These are phyloP conservation scores for Campylomormyrus tamandua DNA, from an alignment of 2,113 vertebrate genomes.

Conservation along the genomic window DNA sequence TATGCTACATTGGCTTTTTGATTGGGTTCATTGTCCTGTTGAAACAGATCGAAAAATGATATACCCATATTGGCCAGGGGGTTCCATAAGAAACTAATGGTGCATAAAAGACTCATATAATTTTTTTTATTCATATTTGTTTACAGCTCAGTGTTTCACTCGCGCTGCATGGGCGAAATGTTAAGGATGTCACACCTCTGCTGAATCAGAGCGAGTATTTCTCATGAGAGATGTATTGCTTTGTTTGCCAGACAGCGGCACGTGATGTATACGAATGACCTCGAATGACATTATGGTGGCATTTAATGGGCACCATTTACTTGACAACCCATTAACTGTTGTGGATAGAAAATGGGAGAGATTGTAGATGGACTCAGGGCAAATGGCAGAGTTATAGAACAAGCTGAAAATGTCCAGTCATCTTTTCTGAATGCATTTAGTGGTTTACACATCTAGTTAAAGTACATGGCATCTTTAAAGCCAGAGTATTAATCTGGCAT, in stretches of 20 bases:
- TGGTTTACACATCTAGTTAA: not conserved
- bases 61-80: not conserved
- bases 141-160: not conserved
- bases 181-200: not conserved
- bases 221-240: not conserved
- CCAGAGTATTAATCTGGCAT: not conserved
- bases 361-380: not conserved
- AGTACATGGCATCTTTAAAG: not conserved
- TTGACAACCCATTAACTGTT: not conserved
- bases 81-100: not conserved
- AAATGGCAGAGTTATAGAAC: not conserved
- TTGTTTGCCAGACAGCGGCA: not conserved
- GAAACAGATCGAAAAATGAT: not conserved
- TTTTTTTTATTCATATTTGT: not conserved
- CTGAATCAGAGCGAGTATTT: not conserved
- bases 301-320: not conserved
- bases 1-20: not conserved
- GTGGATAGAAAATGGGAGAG: not conserved
- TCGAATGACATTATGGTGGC: conserved; percentile 4
- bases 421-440: not conserved
- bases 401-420: not conserved
- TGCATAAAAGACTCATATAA: not conserved
- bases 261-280: not conserved
- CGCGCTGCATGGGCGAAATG: not conserved
- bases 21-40: not conserved